Evolutionary conservation across 2,113 vertebrate genomes (phyloP).

Genomic region (Lontra canadensis): DNA sequence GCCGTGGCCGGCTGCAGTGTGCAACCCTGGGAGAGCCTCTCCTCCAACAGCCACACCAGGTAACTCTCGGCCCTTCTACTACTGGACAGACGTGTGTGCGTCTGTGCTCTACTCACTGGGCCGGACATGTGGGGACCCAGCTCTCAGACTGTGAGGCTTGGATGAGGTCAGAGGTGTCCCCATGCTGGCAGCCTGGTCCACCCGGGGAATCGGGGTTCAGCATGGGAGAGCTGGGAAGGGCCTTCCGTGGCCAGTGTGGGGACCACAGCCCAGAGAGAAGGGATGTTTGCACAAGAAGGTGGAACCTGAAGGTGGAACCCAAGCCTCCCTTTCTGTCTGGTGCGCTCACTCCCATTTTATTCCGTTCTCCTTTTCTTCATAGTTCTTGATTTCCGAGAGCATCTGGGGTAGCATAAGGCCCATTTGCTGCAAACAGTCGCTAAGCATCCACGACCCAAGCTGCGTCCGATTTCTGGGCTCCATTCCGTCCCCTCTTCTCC

Average conservation of each 20-base stretch:
- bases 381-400: neutral
- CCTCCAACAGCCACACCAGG: conserved; percentile 94
- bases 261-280: neutral
- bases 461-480: too few species aligned
- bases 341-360: neutral
- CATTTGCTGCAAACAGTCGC: neutral
- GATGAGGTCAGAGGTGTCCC: neutral
- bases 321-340: neutral
- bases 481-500: neutral
- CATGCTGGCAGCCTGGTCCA: neutral
- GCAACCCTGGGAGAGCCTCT: conserved; percentile 93
- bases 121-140: neutral
- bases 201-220: neutral
- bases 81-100: accelerated
- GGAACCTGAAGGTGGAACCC: neutral
- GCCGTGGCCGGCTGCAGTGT: conserved; percentile 85
- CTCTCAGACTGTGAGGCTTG: neutral
- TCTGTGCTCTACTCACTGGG: neutral
- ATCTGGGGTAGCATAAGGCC: neutral
- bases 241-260: neutral
- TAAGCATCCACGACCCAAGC: too few species aligned
- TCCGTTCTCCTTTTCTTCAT: neutral
- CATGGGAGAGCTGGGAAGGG: neutral
- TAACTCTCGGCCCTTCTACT: conserved; percentile 62
- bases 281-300: neutral